Percentiles rank a stretch among this genome's conserved stretches.
Evolutionary conservation across 1,140 invertebrate species (phyloP).

Genomic region (Oncopodura yosiiana): DNA sequence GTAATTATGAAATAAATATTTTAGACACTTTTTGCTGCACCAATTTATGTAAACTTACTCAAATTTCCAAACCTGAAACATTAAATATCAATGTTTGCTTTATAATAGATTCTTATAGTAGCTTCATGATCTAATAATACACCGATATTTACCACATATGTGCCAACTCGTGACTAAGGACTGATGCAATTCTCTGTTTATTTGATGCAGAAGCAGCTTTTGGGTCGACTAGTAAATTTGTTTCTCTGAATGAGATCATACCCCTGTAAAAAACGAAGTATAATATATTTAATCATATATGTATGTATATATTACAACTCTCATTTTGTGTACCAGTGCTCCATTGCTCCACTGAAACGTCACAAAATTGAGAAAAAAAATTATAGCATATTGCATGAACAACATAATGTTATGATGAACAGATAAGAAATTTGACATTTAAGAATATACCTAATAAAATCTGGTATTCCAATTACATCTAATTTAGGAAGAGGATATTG

Average conservation of each 20-base stretch:
- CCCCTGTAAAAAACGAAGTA: conserved; percentile 44
- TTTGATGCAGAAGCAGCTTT: conserved; percentile 57
- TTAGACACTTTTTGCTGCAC: conserved; percentile 7
- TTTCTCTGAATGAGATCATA: conserved; percentile 71
- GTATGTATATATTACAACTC: conserved; percentile 43
- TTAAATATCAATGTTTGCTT: neutral
- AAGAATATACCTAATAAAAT: neutral
- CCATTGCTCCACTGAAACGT: conserved; percentile 93
- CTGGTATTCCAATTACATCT: conserved; percentile 45
- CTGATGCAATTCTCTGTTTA: conserved; percentile 57
- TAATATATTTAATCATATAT: conserved; percentile 36
- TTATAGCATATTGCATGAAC: too few species aligned
- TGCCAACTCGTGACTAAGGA: conserved; percentile 55
- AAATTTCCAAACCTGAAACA: conserved; percentile 59
- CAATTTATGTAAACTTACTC: conserved; percentile 43
- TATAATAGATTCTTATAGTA: neutral
- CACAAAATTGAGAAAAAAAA: conserved; percentile 87
- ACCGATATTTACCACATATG: too few species aligned
- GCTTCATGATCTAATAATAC: neutral
- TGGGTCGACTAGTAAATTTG: conserved; percentile 63
- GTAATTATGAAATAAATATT: neutral
- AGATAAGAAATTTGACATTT: conserved; percentile 5
- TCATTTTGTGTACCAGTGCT: conserved; percentile 60
- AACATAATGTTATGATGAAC: conserved; percentile 48
- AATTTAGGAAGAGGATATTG: conserved; percentile 77